Evolutionary conservation across 2,113 vertebrate genomes (phyloP), one percentile per base, ranked within the genome.

Genomic region (Pseudorasbora parva): DNA sequence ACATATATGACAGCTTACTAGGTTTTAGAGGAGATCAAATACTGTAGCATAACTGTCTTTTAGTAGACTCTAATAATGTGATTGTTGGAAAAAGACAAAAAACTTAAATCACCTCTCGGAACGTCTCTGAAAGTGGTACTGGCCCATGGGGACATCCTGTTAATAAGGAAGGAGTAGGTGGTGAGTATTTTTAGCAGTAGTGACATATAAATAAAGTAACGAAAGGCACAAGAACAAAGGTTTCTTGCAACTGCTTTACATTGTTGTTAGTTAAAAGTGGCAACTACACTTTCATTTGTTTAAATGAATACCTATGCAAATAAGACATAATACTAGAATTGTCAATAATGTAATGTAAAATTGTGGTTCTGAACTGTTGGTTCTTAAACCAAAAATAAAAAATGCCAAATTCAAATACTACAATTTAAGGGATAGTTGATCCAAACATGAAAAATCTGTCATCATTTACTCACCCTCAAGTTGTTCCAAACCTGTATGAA

Each of bases 141-240:
- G 97, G 6, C 97, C 97, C 96, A 97, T 95, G 1, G 96, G 97
- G 82, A 99, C 96, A 90, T 98, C 97, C 97, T 99, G 77, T 81
- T 89, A 51, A 68, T 69, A 49, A 49, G 75, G 19, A n/a, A 86
- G 60, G 23, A 51, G 23, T 68, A 56, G 17, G 54, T 47, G 37
- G 15, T 27, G 37, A 64, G 59, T 75, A 64, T 9, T 60, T 57
- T 72, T 25, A 68, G 72, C 33, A 30, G 17, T 51, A 66, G 43
- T 17, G 49, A 59, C 41, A 51, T 49, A 14, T 60, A 7, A 23
- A 77, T 71, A 41, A 73, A 47, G 71, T 15, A 81, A 57, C 7
- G 66, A 74, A 54, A 71, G 43, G 1, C 21, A 27, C 1, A 78
- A 79, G 11, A 73, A 81, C 9, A 72, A 64, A 64, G 30, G 25